Evolutionary conservation across 64 coral and sea anemone species (phyloP), one percentile per base, ranked within the genome.

Genomic region (Pocillopora damicornis): DNA sequence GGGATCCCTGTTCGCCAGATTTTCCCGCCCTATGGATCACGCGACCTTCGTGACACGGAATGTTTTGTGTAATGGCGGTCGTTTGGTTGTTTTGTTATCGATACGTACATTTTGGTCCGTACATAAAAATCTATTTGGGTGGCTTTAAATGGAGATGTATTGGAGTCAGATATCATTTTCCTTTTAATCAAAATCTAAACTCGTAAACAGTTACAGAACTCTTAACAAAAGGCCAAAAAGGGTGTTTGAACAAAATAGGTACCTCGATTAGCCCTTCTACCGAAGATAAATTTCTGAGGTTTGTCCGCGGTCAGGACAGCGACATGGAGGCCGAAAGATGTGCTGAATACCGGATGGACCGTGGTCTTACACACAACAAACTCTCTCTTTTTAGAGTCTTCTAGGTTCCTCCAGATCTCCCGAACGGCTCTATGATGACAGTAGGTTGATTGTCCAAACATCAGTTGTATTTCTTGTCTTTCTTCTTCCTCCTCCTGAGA

Each of bases 241-340:
- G 38, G 26, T 76, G 34, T 45, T 1, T 14, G 6, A 9, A 17
- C 7, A 42, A 15, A 66, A 2, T 20, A 59, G 45, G 35, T 86
- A 99, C 97, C 97, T 99, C 97, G 61, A 67, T 95, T 95, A 16
- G 97, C 86, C 22, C 97, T 84, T 37, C 97, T 90, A 76, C 93
- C 91, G 88, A 99, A 99, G 26, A 99, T 92, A 63, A 99, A 99
- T 67, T 98, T 99, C 42, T 75, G 89, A 56, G 97, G 97, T 56
- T 79, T 51, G 38, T 99, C 97, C 17, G 93, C 93, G 2, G 97
- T 99, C 14, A 99, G 74, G 9, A 99, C 97, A 17, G 97, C 97
- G 11, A 99, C 88, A 68, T 99, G 97, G 57, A 99, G 90, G 23
- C 97, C 97, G 95, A 99, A 99, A 14, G 97, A 98, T 10, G 96